Evolutionary conservation across 2,113 vertebrate genomes (phyloP).

Genomic region (Saguinus imperator): DNA sequence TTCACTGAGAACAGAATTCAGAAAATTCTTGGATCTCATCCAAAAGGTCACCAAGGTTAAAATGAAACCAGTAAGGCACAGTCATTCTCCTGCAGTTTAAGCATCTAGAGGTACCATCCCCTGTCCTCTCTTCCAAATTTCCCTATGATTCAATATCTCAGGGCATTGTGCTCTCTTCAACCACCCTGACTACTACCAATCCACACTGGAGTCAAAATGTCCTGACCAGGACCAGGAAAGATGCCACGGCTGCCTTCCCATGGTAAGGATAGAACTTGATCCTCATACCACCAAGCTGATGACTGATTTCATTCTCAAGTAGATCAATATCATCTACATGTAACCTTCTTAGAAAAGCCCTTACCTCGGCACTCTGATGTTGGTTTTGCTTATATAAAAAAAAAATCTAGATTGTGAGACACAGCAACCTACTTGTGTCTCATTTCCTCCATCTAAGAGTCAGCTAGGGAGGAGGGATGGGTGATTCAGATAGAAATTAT

Average conservation of each 20-base stretch:
- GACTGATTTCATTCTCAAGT: background rate
- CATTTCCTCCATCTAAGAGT: conserved; percentile 60
- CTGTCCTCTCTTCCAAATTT: background rate
- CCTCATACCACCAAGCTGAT: background rate
- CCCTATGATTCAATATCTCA: background rate
- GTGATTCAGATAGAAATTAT: conserved; percentile 30
- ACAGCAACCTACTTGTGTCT: background rate
- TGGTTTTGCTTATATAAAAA: conserved; percentile 62
- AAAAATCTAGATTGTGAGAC: conserved; percentile 25
- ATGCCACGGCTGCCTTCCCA: background rate
- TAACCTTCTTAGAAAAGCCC: conserved; percentile 52
- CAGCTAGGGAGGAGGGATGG: background rate
- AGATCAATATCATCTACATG: background rate
- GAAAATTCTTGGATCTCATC: background rate
- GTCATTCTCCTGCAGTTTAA: background rate
- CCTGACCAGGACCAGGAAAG: background rate
- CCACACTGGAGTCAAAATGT: background rate
- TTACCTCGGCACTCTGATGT: conserved; percentile 50
- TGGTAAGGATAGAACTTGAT: background rate
- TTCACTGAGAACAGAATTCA: background rate
- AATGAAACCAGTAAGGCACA: background rate
- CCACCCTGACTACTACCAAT: background rate
- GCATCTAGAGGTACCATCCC: background rate
- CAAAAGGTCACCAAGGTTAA: background rate
- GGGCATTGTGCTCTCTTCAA: background rate